phyloP scores from a whole-genome alignment of 2,888 invertebrate genomes.

The Drosophila longiperda region DNA sequence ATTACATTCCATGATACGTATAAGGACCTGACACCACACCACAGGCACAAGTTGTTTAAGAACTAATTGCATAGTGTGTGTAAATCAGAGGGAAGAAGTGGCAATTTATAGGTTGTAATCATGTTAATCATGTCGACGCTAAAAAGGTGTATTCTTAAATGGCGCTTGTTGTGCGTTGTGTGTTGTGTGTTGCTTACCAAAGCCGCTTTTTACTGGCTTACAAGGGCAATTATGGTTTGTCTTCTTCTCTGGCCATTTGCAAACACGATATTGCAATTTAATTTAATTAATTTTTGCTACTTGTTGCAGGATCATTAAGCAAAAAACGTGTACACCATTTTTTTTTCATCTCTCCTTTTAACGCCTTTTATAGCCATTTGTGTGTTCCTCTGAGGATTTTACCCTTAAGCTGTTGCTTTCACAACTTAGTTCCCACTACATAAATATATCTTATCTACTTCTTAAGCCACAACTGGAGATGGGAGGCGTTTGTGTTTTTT shows the following conservation, averaged over 20 bases:
- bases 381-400: neutral
- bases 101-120: neutral
- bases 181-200: constrained; percentile 4
- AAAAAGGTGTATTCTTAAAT: constrained; percentile 10
- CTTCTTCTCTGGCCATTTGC: constrained; percentile 9
- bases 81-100: neutral
- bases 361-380: constrained; percentile 1
- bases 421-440: neutral
- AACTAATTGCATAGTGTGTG: neutral
- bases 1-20: neutral
- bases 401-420: neutral
- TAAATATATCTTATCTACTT: neutral
- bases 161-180: constrained; percentile 7
- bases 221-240: constrained; percentile 8
- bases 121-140: constrained; percentile 12
- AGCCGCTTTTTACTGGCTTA: neutral
- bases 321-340: neutral
- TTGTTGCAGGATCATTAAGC: constrained; percentile 1
- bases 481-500: neutral
- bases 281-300: constrained; percentile 12
- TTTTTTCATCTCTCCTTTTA: neutral
- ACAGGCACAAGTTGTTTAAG: neutral
- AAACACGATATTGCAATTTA: constrained; percentile 15
- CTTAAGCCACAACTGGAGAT: neutral
- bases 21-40: neutral